Percentiles rank a stretch among this genome's conserved stretches.
Conservation (phyloP, 1,140 invertebrate species). For the Charaxes varanes region DNA sequence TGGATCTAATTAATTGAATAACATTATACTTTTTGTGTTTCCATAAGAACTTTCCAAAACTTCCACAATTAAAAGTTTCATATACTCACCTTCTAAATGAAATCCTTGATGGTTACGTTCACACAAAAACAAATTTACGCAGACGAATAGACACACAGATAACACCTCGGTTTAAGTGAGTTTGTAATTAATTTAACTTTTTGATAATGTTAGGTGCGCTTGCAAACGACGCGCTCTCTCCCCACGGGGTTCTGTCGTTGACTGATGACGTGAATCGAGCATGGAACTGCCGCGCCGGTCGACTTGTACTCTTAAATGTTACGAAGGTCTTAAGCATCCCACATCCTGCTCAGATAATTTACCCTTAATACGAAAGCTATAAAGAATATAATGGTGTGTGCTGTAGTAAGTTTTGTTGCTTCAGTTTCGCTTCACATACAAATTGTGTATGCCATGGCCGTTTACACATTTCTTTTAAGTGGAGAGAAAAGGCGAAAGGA, state of each 20-base stretch:
- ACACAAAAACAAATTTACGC: slow-evolving; percentile 14
- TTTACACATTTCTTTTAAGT: slow-evolving; percentile 62
- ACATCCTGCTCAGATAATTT: slow-evolving; percentile 11
- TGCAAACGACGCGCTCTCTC: slow-evolving; percentile 25
- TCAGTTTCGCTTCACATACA: slow-evolving; percentile 49
- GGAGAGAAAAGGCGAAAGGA: slow-evolving; percentile 66
- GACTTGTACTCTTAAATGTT: slow-evolving; percentile 13
- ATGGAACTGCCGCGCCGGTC: slow-evolving; percentile 36
- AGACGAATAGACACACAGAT: slow-evolving; percentile 9
- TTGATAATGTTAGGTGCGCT: slow-evolving; percentile 6
- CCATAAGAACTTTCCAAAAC: slow-evolving; percentile 16
- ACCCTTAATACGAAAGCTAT: background rate
- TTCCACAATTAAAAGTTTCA: slow-evolving; percentile 3
- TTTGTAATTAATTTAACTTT: slow-evolving; percentile 18
- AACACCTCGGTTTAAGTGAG: slow-evolving; percentile 14
- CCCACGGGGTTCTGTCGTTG: slow-evolving; percentile 24
- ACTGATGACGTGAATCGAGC: slow-evolving; percentile 55
- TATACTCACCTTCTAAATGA: slow-evolving; percentile 14
- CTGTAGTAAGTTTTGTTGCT: slow-evolving; percentile 23
- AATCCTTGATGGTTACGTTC: slow-evolving; percentile 5
- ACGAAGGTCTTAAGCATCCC: slow-evolving; percentile 29
- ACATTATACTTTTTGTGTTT: slow-evolving; percentile 8
- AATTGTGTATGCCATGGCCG: slow-evolving; percentile 57
- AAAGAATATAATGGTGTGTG: slow-evolving; percentile 5
- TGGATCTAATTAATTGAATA: slow-evolving; percentile 28